A percentile compares a stretch with the other conserved stretches of the same genome.
These are phyloP conservation scores for Smittia sp. DNA, from an alignment of 2,888 invertebrate species.

Conservation along the genomic window DNA sequence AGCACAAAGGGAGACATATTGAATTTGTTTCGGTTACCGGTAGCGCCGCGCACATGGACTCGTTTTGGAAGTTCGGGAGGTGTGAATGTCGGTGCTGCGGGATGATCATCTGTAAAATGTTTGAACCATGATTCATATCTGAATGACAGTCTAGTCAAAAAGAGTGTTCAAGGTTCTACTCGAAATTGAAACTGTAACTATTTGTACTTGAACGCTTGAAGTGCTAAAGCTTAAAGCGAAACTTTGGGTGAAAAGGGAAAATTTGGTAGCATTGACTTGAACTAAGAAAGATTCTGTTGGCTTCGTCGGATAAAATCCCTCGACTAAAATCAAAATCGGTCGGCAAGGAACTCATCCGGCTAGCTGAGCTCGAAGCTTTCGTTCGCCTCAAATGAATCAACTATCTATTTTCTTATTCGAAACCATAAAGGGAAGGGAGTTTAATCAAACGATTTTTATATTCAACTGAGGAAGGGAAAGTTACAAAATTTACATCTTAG, in stretches of 20 bases:
- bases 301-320: too few species aligned
- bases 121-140: conserved; percentile 54
- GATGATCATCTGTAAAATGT: conserved; percentile 94
- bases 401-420: too few species aligned
- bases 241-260: not conserved
- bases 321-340: too few species aligned
- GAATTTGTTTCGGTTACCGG: conserved; percentile 46
- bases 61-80: conserved; percentile 99
- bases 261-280: too few species aligned
- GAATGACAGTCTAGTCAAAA: conserved; percentile 20
- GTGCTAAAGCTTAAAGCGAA: not conserved
- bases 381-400: too few species aligned
- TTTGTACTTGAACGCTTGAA: not conserved
- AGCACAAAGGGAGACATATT: conserved; percentile 1
- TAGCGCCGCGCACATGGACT: conserved; percentile 93
- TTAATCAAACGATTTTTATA: not conserved
- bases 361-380: too few species aligned
- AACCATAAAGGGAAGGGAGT: not conserved
- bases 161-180: not conserved
- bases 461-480: not conserved
- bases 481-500: not conserved
- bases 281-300: too few species aligned
- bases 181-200: not conserved
- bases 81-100: conserved; percentile 96
- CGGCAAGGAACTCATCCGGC: too few species aligned